Conservation (phyloP, 2,797 vertebrate genomes). For the Catamblyrhynchus diadema region DNA sequence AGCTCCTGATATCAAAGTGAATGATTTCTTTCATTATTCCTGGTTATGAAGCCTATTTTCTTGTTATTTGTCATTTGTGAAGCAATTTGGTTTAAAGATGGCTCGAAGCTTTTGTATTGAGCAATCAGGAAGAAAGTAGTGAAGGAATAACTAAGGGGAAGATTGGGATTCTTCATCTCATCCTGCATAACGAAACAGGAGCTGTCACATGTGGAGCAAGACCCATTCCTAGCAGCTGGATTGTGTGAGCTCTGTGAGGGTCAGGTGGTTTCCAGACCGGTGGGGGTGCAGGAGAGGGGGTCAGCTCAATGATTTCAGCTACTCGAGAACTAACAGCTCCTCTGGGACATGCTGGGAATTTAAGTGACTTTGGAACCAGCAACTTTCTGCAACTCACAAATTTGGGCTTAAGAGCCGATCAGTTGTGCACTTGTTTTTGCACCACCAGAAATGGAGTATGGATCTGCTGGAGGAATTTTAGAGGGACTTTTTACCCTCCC, state of each 20-base stretch:
- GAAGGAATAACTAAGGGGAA: slow-evolving; percentile 45
- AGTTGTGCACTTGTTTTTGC: neutral
- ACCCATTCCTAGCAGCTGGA: neutral
- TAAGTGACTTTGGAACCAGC: neutral
- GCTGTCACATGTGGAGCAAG: neutral
- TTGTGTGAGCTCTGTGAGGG: neutral
- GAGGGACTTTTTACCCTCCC: slow-evolving; percentile 35
- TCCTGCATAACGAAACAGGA: neutral
- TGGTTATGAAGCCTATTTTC: slow-evolving; percentile 70
- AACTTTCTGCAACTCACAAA: slow-evolving; percentile 15
- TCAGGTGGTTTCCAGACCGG: neutral
- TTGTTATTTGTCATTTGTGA: slow-evolving; percentile 72
- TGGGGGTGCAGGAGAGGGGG: neutral
- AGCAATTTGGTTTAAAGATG: slow-evolving; percentile 63
- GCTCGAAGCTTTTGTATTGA: slow-evolving; percentile 55
- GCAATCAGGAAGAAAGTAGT: slow-evolving; percentile 38
- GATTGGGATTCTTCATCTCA: slow-evolving; percentile 4
- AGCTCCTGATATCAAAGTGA: slow-evolving; percentile 36
- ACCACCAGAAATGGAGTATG: slow-evolving; percentile 37
- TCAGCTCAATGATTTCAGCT: neutral
- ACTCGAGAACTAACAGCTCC: neutral
- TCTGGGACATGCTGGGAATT: neutral
- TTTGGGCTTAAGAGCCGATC: slow-evolving; percentile 30
- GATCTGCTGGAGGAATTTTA: slow-evolving; percentile 35
- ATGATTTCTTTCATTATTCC: slow-evolving; percentile 70